These are phyloP conservation scores for Calliphora vicina DNA, from an alignment of 1,140 invertebrate species.

Conservation along the genomic window DNA sequence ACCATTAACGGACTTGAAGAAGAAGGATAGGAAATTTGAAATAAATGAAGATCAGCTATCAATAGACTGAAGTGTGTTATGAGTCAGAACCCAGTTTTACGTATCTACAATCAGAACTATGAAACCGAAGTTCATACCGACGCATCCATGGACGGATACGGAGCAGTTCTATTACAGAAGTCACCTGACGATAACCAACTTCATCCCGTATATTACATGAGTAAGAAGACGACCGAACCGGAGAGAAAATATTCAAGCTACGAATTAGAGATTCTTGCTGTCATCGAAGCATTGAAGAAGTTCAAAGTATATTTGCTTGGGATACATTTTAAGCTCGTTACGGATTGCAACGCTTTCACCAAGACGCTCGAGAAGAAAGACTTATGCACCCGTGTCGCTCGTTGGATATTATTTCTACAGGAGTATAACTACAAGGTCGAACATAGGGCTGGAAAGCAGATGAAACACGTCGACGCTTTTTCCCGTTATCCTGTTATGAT, in stretches of 20 bases:
- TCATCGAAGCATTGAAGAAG: slow-evolving; percentile 54
- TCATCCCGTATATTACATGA: slow-evolving; percentile 59
- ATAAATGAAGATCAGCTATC: not conserved
- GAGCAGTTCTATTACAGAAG: slow-evolving; percentile 54
- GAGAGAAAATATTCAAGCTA: slow-evolving; percentile 56
- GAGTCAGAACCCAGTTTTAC: slow-evolving; percentile 53
- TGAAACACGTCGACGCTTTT: slow-evolving; percentile 24
- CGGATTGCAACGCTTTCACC: slow-evolving; percentile 54
- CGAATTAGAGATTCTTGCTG: slow-evolving; percentile 25
- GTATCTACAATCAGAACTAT: slow-evolving; percentile 48
- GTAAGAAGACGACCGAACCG: not conserved
- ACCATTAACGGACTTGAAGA: slow-evolving; percentile 22
- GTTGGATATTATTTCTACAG: slow-evolving; percentile 47
- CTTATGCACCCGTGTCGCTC: slow-evolving; percentile 42
- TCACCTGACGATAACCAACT: slow-evolving; percentile 51
- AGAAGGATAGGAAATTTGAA: not conserved
- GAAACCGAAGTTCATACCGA: slow-evolving; percentile 60
- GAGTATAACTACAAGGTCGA: slow-evolving; percentile 45
- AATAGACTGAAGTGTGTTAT: not conserved
- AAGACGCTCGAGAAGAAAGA: slow-evolving; percentile 47
- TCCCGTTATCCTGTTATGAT: slow-evolving; percentile 3
- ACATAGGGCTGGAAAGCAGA: slow-evolving; percentile 39
- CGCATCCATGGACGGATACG: slow-evolving; percentile 48
- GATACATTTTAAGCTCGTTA: slow-evolving; percentile 24
- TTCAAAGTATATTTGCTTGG: slow-evolving; percentile 44